Base-by-base conservation (phyloP, 2,888 invertebrate genomes). In the Callimorpha dominula region DNA sequence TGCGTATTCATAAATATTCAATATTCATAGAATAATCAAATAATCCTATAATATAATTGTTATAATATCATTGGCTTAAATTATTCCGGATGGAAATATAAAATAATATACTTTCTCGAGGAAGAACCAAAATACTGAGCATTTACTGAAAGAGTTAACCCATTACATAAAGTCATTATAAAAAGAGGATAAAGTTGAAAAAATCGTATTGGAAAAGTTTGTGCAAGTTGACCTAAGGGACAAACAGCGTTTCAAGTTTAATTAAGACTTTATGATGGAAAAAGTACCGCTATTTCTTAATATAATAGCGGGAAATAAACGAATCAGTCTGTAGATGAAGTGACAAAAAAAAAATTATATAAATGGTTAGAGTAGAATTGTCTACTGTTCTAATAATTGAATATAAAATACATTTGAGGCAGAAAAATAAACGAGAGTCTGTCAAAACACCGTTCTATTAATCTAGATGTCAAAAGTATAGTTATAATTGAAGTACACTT, bases 351-450 rank as follows among this genome's bases (percentile, higher is more conserved):
- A 78, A 81, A 79, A n/a, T n/a, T n/a, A 76, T 68, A 71, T 63
- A 72, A 78, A 67, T 75, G 78, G 84, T 78, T 81, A 50, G 76
- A 70, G 76, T 68, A 76, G 71, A 73, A 76, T 70, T 78, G 74
- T 77, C 79, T 79, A 65, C 84, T 85, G 86, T 84, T 82, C 80
- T 64, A 66, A 72, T 82, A 81, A n/a, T n/a, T 31, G 83, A 83
- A 82, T 79, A 81, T 79, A 83, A 82, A 81, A 78, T 78, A 76
- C 77, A 76, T 81, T 78, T 76, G 78, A 81, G 79, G 70, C 66
- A 72, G 73, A 75, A 75, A 78, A 76, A 67, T 68, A 54, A 49
- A 70, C 49, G 62, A 68, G 71, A 68, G 42, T 66, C 74, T 74
- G 65, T 72, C 74, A 75, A 68, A 78, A 84, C 42, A 76, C 71